Percentiles rank a stretch among this genome's conserved stretches.
Conservation (phyloP, 2,888 invertebrate genomes). For the Lordiphosa andalusiaca region DNA sequence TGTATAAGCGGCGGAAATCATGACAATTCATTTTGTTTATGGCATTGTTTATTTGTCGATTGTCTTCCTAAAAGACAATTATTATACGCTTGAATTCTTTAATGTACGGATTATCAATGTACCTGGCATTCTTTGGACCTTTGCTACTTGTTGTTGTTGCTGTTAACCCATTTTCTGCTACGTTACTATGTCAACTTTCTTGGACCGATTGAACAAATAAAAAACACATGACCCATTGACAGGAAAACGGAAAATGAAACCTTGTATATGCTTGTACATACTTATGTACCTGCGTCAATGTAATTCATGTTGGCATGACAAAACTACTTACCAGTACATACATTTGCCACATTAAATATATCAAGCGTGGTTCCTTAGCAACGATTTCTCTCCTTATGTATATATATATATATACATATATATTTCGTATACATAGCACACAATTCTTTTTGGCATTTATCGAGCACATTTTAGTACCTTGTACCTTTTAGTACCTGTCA, state of each 20-base stretch:
- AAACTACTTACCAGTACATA: slow-evolving; percentile 4
- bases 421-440: background rate
- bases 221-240: slow-evolving; percentile 34
- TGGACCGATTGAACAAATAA: slow-evolving; percentile 11
- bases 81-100: slow-evolving; percentile 43
- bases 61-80: slow-evolving; percentile 44
- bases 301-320: slow-evolving; percentile 43
- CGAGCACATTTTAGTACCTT: slow-evolving; percentile 18
- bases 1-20: slow-evolving; percentile 58
- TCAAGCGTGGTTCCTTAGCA: no score
- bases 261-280: slow-evolving; percentile 13
- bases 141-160: slow-evolving; percentile 10
- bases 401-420: slow-evolving; percentile 1
- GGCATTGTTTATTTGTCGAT: slow-evolving; percentile 59
- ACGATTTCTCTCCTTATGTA: background rate
- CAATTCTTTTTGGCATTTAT: slow-evolving; percentile 11
- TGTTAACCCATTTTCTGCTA: slow-evolving; percentile 7
- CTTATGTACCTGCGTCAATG: slow-evolving; percentile 43
- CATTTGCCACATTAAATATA: background rate
- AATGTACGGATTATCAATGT: slow-evolving; percentile 15
- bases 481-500: slow-evolving; percentile 43
- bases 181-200: slow-evolving; percentile 56
- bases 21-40: slow-evolving; percentile 65
- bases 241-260: slow-evolving; percentile 35
- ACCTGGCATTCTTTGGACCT: slow-evolving; percentile 15